These are phyloP conservation scores for Liparis tanakae DNA, from an alignment of 2,797 vertebrate species.

Conservation along the genomic window DNA sequence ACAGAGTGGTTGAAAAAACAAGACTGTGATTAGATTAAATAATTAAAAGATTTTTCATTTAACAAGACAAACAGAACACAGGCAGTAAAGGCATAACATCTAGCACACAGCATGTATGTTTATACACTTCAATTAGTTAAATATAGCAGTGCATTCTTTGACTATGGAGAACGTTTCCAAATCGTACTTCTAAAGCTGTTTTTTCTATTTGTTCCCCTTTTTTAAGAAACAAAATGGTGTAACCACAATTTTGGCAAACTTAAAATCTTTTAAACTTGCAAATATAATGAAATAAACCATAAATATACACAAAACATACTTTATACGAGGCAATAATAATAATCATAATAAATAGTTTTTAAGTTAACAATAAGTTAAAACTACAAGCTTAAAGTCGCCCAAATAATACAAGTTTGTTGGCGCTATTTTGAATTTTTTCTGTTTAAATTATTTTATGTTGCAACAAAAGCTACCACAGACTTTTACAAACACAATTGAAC, in stretches of 20 bases:
- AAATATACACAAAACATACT: constrained; percentile 98
- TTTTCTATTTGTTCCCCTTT: constrained; percentile 89
- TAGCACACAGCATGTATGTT: constrained; percentile 91
- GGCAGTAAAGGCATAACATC: constrained; percentile 92
- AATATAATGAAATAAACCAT: constrained; percentile 96
- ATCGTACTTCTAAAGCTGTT: constrained; percentile 92
- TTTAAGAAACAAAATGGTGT: constrained; percentile 92
- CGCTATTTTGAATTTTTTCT: constrained; percentile 92
- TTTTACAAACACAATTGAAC: constrained; percentile 95
- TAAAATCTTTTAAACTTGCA: constrained; percentile 94
- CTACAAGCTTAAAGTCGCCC: constrained; percentile 97
- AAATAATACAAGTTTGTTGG: constrained; percentile 98
- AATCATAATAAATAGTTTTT: constrained; percentile 95
- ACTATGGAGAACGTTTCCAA: constrained; percentile 89
- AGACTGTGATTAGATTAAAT: constrained; percentile 90
- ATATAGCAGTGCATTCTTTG: constrained; percentile 91
- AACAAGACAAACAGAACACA: constrained; percentile 96
- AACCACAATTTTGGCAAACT: constrained; percentile 94
- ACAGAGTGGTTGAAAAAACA: constrained; percentile 86
- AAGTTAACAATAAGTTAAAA: constrained; percentile 99
- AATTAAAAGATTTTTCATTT: constrained; percentile 89
- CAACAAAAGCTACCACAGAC: constrained; percentile 97
- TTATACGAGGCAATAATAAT: constrained; percentile 92
- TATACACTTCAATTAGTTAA: constrained; percentile 90
- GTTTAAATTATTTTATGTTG: constrained; percentile 93